A percentile compares a stretch with the other conserved stretches of the same genome.
phyloP scores from a whole-genome alignment of 2,113 vertebrate genomes.

The Indicator indicator region DNA sequence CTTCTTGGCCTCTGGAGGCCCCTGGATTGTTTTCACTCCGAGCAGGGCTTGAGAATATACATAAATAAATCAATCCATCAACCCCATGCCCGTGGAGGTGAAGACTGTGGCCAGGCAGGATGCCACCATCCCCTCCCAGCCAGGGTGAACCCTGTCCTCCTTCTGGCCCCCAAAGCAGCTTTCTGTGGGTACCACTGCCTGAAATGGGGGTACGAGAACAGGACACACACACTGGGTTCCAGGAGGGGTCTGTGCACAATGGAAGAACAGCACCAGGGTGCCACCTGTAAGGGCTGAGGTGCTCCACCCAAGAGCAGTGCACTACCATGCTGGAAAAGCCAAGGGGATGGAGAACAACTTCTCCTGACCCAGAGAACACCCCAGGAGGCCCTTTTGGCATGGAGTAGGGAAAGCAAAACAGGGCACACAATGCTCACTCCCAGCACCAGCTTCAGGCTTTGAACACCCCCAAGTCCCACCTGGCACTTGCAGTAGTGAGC shows the following conservation, averaged over 20 bases:
- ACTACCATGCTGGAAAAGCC: accelerated
- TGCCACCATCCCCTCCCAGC: accelerated
- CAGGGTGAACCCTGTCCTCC: accelerated
- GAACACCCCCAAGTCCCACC: background rate
- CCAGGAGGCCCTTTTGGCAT: background rate
- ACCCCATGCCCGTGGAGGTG: background rate
- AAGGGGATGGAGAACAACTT: too few relatives aligned
- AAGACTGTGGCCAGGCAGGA: background rate
- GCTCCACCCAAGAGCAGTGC: background rate
- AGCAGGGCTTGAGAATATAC: constrained; percentile 37
- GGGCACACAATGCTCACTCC: accelerated
- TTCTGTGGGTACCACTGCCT: background rate
- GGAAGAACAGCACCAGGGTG: too few relatives aligned
- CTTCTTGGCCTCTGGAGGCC: constrained; percentile 5
- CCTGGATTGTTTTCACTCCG: constrained; percentile 36
- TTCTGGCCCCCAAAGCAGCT: background rate
- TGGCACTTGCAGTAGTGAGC: background rate
- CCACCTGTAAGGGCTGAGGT: background rate
- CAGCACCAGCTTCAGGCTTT: background rate
- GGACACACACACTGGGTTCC: background rate
- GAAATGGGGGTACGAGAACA: background rate
- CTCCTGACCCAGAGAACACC: background rate
- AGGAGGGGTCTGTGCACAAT: background rate
- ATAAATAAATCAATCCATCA: background rate
- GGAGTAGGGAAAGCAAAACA: constrained; percentile 23